These are phyloP conservation scores for Glyptemys insculpta DNA, from an alignment of 2,797 vertebrate species.

Conservation along the genomic window DNA sequence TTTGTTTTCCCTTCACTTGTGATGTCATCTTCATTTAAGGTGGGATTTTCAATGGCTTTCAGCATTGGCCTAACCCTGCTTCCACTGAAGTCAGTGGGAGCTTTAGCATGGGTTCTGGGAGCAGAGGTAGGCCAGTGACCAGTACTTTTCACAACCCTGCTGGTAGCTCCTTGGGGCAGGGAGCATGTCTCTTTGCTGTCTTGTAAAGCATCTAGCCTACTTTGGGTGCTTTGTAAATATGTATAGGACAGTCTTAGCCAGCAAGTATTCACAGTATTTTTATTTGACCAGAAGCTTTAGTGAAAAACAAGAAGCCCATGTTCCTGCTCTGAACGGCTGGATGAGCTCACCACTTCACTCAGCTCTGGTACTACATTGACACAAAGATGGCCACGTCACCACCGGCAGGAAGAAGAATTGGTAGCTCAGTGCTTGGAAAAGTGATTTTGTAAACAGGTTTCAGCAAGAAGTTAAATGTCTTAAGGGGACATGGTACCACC, in stretches of 20 bases:
- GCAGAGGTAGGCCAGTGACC: background rate
- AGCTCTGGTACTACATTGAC: background rate
- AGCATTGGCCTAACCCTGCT: background rate
- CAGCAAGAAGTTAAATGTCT: background rate
- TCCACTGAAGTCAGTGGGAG: background rate
- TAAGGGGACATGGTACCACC: accelerated
- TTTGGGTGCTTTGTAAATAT: background rate
- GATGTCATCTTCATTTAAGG: background rate
- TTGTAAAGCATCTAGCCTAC: background rate
- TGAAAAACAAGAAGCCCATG: background rate
- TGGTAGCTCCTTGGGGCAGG: background rate
- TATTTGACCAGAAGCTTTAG: background rate
- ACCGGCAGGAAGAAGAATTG: background rate
- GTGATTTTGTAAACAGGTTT: background rate
- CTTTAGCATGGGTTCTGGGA: accelerated
- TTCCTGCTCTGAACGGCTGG: background rate
- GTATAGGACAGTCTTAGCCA: background rate
- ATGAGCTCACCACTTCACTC: background rate
- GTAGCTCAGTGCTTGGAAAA: background rate
- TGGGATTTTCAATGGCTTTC: background rate
- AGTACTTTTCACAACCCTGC: background rate
- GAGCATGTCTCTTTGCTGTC: background rate
- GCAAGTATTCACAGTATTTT: background rate
- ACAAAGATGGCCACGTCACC: background rate
- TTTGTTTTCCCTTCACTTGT: accelerated